These are phyloP conservation scores for Drosophila grimshawi DNA, from an alignment of 1,140 invertebrate species.

Conservation along the genomic window DNA sequence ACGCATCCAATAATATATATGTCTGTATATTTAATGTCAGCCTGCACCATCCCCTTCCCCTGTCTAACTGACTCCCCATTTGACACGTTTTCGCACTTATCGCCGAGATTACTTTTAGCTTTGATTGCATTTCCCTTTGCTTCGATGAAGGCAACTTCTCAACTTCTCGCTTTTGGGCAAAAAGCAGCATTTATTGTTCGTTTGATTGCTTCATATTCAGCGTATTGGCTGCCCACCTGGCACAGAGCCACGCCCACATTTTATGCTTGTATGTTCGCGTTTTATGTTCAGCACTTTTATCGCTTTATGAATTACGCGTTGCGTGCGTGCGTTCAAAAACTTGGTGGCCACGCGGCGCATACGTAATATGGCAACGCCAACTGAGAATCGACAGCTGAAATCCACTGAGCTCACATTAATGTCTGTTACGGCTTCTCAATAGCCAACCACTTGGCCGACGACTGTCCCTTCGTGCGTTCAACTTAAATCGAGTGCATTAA, in stretches of 20 bases:
- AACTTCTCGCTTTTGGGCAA: slow-evolving; percentile 8
- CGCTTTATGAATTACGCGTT: slow-evolving; percentile 74
- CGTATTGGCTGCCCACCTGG: slow-evolving; percentile 13
- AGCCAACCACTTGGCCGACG: slow-evolving; percentile 30
- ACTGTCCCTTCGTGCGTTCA: slow-evolving; percentile 54
- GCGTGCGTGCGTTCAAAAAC: slow-evolving; percentile 62
- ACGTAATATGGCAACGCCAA: slow-evolving; percentile 51
- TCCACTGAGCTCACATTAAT: slow-evolving; percentile 39
- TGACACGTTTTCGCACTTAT: slow-evolving; percentile 82
- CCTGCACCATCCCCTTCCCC: neutral
- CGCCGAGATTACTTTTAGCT: slow-evolving; percentile 77
- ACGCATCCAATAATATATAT: slow-evolving; percentile 62
- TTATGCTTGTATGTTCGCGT: slow-evolving; percentile 64
- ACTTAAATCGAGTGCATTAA: slow-evolving; percentile 71
- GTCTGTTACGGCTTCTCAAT: slow-evolving; percentile 66
- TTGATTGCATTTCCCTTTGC: slow-evolving; percentile 73
- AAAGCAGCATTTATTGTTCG: slow-evolving; percentile 63
- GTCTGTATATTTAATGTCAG: slow-evolving; percentile 44
- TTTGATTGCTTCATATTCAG: slow-evolving; percentile 77
- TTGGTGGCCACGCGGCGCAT: slow-evolving; percentile 50
- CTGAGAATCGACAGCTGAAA: slow-evolving; percentile 2
- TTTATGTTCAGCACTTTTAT: slow-evolving; percentile 71
- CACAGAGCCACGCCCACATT: slow-evolving; percentile 34
- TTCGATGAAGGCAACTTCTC: slow-evolving; percentile 11
- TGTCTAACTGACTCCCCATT: slow-evolving; percentile 32